A percentile compares a stretch with the other conserved stretches of the same genome.
Conservation (phyloP, 2,888 invertebrate species). For the Bedellia somnulentella region DNA sequence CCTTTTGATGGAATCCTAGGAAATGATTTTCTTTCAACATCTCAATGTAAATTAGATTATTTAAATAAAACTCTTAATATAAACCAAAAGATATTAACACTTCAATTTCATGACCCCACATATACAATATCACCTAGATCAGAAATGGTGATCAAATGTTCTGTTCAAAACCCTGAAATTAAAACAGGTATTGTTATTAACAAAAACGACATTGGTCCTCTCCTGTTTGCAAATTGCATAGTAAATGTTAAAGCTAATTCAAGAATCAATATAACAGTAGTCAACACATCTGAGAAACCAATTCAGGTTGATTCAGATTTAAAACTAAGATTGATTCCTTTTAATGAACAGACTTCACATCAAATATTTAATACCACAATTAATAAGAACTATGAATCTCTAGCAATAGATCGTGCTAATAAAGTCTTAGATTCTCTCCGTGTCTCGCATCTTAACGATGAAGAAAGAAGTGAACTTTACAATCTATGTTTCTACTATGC, state of each 20-base stretch:
- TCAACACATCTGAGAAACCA: neutral
- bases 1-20: constrained; percentile 1
- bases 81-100: neutral
- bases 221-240: neutral
- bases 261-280: neutral
- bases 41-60: neutral
- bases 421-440: neutral
- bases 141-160: neutral
- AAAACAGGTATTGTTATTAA: neutral
- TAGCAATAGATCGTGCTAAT: neutral
- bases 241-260: neutral
- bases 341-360: neutral
- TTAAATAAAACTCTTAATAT: neutral
- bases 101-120: neutral
- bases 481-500: neutral
- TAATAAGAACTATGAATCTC: neutral
- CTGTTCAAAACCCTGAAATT: neutral
- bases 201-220: neutral
- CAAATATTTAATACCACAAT: too few species aligned
- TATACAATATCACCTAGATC: neutral
- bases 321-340: neutral
- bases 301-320: neutral
- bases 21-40: neutral
- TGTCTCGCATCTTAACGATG: neutral
- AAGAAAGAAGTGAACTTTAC: neutral